Percentiles rank a stretch among this genome's conserved stretches.
Evolutionary conservation across 2,113 vertebrate genomes (phyloP).

Genomic region (Penelope pileata): DNA sequence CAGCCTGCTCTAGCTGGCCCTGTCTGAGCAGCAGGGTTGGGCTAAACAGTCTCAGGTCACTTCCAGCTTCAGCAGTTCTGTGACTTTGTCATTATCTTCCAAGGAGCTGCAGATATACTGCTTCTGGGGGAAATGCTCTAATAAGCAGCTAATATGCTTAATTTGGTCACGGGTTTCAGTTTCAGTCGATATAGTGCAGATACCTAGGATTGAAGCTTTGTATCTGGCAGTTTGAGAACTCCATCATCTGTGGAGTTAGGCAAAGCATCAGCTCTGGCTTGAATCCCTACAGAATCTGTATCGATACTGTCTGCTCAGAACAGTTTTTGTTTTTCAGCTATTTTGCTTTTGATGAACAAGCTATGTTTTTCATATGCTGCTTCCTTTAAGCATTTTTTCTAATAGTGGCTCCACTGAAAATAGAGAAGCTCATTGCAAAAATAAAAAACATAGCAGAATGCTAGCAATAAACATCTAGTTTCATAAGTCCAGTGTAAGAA

Average conservation of each 20-base stretch:
- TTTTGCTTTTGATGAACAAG: neutral
- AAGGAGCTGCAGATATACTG: neutral
- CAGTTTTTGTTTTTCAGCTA: neutral
- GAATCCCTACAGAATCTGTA: neutral
- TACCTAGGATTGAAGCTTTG: neutral
- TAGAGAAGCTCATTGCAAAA: neutral
- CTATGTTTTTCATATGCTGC: neutral
- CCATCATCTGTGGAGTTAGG: neutral
- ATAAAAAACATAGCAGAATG: neutral
- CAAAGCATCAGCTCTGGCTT: neutral
- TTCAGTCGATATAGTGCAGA: neutral
- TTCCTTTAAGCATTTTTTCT: neutral
- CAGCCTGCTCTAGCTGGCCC: rapidly evolving
- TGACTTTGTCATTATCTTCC: neutral
- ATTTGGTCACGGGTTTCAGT: neutral
- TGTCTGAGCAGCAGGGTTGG: neutral
- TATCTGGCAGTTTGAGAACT: neutral
- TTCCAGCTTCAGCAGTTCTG: neutral
- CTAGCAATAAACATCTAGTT: neutral
- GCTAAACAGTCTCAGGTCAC: neutral
- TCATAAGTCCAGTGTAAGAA: neutral
- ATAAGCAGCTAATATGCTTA: neutral
- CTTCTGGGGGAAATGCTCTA: neutral
- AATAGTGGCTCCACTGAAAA: neutral
- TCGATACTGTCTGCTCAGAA: neutral